These are phyloP conservation scores for Dendrocincla fuliginosa DNA, from an alignment of 2,797 vertebrate genomes.

Conservation along the genomic window DNA sequence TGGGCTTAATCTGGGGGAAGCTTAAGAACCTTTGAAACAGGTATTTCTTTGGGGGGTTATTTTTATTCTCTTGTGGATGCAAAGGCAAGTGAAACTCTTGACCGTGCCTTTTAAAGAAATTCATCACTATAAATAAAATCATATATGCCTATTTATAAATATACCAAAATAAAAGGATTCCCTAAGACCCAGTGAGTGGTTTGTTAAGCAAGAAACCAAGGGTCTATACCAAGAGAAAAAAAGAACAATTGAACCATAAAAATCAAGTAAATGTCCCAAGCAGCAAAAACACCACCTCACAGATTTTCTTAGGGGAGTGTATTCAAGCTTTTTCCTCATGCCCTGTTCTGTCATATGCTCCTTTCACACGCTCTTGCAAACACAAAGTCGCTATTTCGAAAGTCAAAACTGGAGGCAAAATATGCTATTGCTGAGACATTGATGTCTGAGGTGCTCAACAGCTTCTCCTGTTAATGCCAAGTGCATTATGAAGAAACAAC, in stretches of 20 bases:
- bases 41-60: background rate
- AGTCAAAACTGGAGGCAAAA: background rate
- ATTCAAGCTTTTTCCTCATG: background rate
- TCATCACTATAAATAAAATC: background rate
- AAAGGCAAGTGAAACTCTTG: background rate
- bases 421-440: background rate
- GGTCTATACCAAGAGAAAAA: background rate
- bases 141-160: background rate
- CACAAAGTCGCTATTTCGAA: background rate
- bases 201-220: background rate
- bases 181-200: background rate
- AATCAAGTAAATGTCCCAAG: background rate
- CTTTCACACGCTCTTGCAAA: background rate
- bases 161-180: background rate
- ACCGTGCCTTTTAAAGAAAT: background rate
- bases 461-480: constrained; percentile 44
- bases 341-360: background rate
- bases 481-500: constrained; percentile 49
- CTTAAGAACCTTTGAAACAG: background rate
- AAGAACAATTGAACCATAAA: background rate
- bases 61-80: background rate
- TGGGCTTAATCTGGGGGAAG: background rate
- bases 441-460: background rate
- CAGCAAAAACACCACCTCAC: background rate
- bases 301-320: background rate